Evolutionary conservation across 92 coral and sea anemone species (phyloP), one percentile per base, ranked within the genome.

Genomic region (Phenganax marumi): DNA sequence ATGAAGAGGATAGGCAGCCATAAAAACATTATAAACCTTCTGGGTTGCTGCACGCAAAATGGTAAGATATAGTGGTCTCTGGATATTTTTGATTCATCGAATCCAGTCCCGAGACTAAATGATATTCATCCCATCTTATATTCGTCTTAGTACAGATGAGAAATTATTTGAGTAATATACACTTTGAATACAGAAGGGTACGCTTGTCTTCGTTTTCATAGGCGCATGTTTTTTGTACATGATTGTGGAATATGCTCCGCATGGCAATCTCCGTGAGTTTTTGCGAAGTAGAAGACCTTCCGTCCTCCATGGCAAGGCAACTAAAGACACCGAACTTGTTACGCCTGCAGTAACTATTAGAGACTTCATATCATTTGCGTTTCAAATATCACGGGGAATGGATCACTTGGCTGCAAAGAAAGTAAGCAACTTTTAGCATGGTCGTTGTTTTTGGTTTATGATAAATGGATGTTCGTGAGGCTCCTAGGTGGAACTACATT

Each of bases 1-100:
- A 96, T 96, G 99, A 96, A 96, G 85, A 91, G 87, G 12, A 96
- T 96, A 69, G 99, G 99, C 76, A 81, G 84, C 52, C 99, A 96
- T 83, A 96, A 91, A 73, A 96, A 96, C 55, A 89, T 96, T 49
- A 96, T 96, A 69, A 96, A 96, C 87, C 81, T 96, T 65, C 75
- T 96, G 33, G 99, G 99, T 10, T 97, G 97, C 46, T 96, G 99
- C 62, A 92, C 99, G 50, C 97, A 96, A 72, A 81, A 92, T 54
- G 99, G 99, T 96, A 70, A 85, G 92, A 52, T 12, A 25, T 33
- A 33, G 43, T 33, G 43, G 5, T 5, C 5, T 33, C 5, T 2
- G 5, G 43, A 33, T 33, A 33, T 33, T 33, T 33, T 33, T 33
- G 2, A 50, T 24, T 43, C 46, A 10, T 16, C n/a, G 48, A 33